Percentiles rank a stretch among this genome's conserved stretches.
These are phyloP conservation scores for Syritta pipiens DNA, from an alignment of 2,888 invertebrate genomes.

Conservation along the genomic window DNA sequence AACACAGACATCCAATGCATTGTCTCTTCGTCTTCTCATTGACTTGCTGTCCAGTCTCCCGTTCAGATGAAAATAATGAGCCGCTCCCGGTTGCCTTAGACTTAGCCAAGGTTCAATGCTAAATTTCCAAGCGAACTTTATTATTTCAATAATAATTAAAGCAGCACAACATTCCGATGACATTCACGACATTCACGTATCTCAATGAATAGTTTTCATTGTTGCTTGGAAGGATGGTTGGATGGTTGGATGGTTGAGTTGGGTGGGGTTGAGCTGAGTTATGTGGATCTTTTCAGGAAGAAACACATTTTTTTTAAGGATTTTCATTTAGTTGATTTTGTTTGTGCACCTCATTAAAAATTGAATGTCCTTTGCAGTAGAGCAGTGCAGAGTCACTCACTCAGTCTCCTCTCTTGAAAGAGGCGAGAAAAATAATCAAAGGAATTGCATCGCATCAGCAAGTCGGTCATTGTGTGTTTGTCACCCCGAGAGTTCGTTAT, in stretches of 20 bases:
- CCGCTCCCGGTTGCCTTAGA: conserved; percentile 3
- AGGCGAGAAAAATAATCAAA: conserved; percentile 36
- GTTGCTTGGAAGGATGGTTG: no score
- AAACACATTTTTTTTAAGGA: not conserved
- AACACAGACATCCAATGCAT: not conserved
- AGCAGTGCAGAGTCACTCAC: no score
- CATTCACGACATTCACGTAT: not conserved
- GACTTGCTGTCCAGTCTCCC: conserved; percentile 15
- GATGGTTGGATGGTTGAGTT: no score
- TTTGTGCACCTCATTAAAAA: conserved; percentile 61
- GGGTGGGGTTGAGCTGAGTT: no score
- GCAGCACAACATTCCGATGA: not conserved
- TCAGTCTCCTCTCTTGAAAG: no score
- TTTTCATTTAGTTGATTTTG: conserved; percentile 37
- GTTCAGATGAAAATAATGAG: conserved; percentile 34
- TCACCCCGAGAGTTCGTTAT: conserved; percentile 13
- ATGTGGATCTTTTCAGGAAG: conserved; percentile 9
- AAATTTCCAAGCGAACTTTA: not conserved
- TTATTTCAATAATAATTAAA: conserved; percentile 25
- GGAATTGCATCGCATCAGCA: conserved; percentile 24
- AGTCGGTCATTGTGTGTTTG: conserved; percentile 27
- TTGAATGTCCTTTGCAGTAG: conserved; percentile 29
- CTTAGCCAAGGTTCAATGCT: conserved; percentile 37
- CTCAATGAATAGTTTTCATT: conserved; percentile 25
- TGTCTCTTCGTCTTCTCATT: conserved; percentile 3